These are phyloP conservation scores for Shinisaurus crocodilurus DNA, from an alignment of 2,113 vertebrate species.

Conservation along the genomic window DNA sequence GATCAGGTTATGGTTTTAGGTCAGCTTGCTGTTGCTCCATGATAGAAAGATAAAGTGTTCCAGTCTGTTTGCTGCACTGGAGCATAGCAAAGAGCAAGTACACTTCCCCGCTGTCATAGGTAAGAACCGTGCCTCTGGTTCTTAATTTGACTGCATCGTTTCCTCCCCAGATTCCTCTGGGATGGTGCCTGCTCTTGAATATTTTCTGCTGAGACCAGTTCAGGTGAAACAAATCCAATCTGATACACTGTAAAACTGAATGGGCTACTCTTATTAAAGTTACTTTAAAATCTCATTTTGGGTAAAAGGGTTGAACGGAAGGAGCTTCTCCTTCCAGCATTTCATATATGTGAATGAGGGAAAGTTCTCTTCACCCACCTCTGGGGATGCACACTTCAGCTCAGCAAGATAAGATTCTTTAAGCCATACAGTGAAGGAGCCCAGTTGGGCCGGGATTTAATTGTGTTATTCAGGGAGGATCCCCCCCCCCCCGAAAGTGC, in stretches of 20 bases:
- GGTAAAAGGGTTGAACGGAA: background rate
- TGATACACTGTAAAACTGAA: slow-evolving; percentile 1
- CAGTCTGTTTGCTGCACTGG: background rate
- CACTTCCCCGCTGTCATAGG: background rate
- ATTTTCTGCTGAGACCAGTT: slow-evolving; percentile 17
- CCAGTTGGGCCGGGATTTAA: background rate
- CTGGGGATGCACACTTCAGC: background rate
- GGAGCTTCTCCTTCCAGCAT: background rate
- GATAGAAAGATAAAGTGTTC: slow-evolving; percentile 25
- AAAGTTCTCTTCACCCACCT: background rate
- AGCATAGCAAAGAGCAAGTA: background rate
- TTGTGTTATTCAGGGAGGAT: background rate
- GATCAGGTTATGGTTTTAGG: slow-evolving; percentile 12
- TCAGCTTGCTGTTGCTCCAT: background rate
- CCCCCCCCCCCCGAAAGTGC: background rate
- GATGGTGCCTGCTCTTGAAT: background rate
- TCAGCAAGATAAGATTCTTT: background rate
- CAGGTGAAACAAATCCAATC: slow-evolving; percentile 5
- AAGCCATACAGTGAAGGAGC: background rate
- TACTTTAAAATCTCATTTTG: background rate
- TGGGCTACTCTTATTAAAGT: background rate
- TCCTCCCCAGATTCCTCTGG: background rate
- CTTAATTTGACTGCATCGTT: background rate
- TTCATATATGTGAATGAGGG: background rate
- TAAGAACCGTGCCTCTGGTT: background rate